Base-by-base conservation (phyloP, 2,797 vertebrate species). In the Diplodus sargus region DNA sequence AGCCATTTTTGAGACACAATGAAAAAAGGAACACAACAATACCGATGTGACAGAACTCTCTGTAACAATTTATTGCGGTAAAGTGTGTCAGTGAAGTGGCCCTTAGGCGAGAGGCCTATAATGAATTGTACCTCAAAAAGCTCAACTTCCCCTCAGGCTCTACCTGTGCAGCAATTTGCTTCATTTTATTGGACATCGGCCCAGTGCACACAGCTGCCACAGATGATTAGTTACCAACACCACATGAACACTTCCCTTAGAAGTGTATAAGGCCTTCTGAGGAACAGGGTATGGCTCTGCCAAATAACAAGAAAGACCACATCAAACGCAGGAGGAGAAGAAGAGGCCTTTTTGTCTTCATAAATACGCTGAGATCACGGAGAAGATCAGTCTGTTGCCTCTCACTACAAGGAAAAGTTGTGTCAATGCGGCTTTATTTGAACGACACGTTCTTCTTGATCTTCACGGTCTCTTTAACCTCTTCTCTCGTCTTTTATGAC, bases 181-280 rank as follows among this genome's bases (percentile, higher is more conserved):
- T 66, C 6, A 47, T 74, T 82, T 79, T 79, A 79, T 25, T 76
- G 75, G 48, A 64, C 45, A 43, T 70, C 15, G 54, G 57, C 56
- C 54, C 45, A 25, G 13, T 76, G 25, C 56, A 53, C 48, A 63
- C 18, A 30, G 25, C 25, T 42, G 28, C 47, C 53, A 66, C 56
- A 68, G 20, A 74, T 69, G 17, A 79, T 64, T 51, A 4, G 4
- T 61, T 62, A 43, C 15, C 18, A 52, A 59, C 30, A 54, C 52
- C 54, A 60, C 52, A 69, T 54, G 54, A 20, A 70, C 30, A 34
- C 17, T 48, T 49, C 28, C 18, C 10, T 74, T 17, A 67, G 67
- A 70, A 53, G 52, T 16, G 42, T n/a, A 18, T 12, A 34, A 14
- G 51, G 25, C 17, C 51, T 78, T 49, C 4, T 65, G n/a, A 74